These are phyloP conservation scores for Catocala fraxini DNA, from an alignment of 2,888 invertebrate species.

Conservation along the genomic window DNA sequence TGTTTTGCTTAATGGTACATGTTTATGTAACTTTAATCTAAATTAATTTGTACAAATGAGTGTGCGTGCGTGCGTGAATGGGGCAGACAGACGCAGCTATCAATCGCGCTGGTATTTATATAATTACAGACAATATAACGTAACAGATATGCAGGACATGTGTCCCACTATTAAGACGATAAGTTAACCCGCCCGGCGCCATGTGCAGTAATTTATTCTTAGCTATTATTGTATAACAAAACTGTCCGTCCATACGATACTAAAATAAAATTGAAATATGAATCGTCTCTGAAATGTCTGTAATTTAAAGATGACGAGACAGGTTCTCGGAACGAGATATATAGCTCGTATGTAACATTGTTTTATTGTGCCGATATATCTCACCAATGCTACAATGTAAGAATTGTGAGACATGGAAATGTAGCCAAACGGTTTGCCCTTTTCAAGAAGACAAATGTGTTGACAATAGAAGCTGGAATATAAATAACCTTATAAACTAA, in stretches of 20 bases:
- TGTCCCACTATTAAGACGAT: conserved; percentile 67
- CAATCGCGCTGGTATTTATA: conserved; percentile 41
- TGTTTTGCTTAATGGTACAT: not conserved
- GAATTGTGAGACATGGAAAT: conserved; percentile 19
- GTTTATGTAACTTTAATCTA: conserved; percentile 11
- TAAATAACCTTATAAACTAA: conserved; percentile 6
- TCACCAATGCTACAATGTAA: conserved; percentile 22
- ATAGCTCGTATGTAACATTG: conserved; percentile 25
- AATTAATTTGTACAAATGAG: conserved; percentile 32
- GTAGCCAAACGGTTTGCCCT: conserved; percentile 35
- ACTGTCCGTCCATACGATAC: conserved; percentile 33
- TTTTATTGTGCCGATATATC: conserved; percentile 41
- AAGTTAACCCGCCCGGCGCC: conserved; percentile 68
- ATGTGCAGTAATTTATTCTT: conserved; percentile 54
- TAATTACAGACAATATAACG: conserved; percentile 46
- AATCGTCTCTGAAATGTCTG: conserved; percentile 42
- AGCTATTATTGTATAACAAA: conserved; percentile 44
- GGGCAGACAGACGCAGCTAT: conserved; percentile 27
- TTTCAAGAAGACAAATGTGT: conserved; percentile 40
- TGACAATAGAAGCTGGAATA: conserved; percentile 28
- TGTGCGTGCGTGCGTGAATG: conserved; percentile 37
- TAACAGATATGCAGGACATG: conserved; percentile 57
- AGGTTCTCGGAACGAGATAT: conserved; percentile 32
- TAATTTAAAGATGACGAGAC: conserved; percentile 45
- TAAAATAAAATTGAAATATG: conserved; percentile 46